Conservation (phyloP, 2,113 vertebrate species). For the Nesoenas mayeri region DNA sequence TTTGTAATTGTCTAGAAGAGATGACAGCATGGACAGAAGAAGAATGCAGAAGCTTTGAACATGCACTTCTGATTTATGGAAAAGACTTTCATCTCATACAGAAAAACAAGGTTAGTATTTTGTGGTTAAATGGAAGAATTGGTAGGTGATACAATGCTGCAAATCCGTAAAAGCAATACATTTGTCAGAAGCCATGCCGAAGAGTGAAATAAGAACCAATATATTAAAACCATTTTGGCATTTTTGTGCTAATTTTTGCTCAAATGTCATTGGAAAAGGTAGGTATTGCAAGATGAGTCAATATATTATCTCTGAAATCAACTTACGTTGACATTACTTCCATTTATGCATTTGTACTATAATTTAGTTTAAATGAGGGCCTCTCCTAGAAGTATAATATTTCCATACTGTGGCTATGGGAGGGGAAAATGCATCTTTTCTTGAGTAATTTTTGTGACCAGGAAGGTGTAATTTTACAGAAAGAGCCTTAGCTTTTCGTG, state of each 20-base stretch:
- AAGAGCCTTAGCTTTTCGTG: not conserved
- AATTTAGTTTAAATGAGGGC: not conserved
- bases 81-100: constrained; percentile 99
- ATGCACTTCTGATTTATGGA: constrained; percentile 94
- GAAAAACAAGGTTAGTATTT: constrained; percentile 90
- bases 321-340: not conserved
- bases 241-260: not conserved
- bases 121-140: not conserved
- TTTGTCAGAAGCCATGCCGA: not conserved
- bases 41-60: constrained; percentile 96
- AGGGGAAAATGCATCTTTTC: not conserved
- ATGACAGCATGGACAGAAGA: constrained; percentile 96
- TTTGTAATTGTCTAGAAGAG: constrained; percentile 78
- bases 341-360: not conserved
- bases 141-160: not conserved
- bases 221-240: not conserved
- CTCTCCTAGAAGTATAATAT: not conserved
- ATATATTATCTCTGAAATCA: not conserved
- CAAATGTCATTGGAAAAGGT: not conserved
- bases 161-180: not conserved
- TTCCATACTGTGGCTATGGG: not conserved
- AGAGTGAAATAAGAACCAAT: not conserved
- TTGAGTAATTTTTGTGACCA: not conserved
- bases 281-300: not conserved
- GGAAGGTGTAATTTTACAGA: not conserved